Evolutionary conservation across 2,888 invertebrate genomes (phyloP), one percentile per base, ranked within the genome.

Genomic region (Machimus rusticus): DNA sequence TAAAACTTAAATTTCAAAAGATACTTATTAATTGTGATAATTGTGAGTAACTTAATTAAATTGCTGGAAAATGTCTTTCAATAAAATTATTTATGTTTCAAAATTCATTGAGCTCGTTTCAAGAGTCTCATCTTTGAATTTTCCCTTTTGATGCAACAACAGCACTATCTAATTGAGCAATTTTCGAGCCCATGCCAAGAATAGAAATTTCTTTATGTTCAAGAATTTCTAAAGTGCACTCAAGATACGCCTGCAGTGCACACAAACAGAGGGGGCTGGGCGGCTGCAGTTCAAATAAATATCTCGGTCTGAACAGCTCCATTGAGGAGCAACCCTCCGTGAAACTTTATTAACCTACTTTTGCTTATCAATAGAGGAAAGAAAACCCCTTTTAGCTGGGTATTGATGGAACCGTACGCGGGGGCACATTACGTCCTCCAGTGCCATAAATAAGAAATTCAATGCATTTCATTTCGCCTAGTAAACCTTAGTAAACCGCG

Each of bases 341-440:
- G 28, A 46, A 31, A 79, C 79, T 28, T 79, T 51, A 79, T 79
- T 79, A 79, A 79, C 79, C 79, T 51, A 79, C 51, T 79, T 79
- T 39, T 51, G 14, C 51, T 51, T 51, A 79, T 51, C 79, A 79
- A 51, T 79, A 14, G 46, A 79, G 28, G 16, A 46, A 46, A 16
- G 66, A 66, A 66, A 66, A 66, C 34, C n/a, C 4, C n/a, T 34
- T 74, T 76, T 31, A 51, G 6, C 14, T 66, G 9, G 12, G 23
- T 66, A 66, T 66, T 66, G 66, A 66, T 66, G 66, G 66, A 28
- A 2, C 8, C 8, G 28, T 23, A 14, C 12, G 51, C 16, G 43
- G 43, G 5, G 43, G 79, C 14, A 51, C 31, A 34, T 34, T 51
- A 23, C 51, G 3, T 51, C 23, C 14, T 79, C 28, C 31, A 43